These are phyloP conservation scores for Mystacides longicornis DNA, from an alignment of 2,888 invertebrate genomes.

Conservation along the genomic window DNA sequence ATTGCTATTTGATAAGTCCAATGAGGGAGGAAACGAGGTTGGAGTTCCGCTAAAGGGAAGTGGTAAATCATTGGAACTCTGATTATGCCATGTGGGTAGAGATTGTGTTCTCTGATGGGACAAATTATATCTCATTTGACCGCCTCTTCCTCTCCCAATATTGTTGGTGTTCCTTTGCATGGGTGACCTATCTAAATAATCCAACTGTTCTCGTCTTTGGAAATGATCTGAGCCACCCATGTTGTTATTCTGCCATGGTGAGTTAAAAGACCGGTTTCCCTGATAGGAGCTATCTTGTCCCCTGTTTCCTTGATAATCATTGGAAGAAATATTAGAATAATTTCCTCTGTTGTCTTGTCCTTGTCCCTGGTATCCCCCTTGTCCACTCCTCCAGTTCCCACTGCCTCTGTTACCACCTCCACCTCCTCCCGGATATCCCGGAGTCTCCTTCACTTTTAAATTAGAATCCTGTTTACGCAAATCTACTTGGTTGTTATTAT, in stretches of 20 bases:
- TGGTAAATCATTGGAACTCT: constrained; percentile 11
- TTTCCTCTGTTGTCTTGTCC: constrained; percentile 18
- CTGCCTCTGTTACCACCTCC: constrained; percentile 44
- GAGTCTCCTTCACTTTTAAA: constrained; percentile 45
- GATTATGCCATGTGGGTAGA: constrained; percentile 16
- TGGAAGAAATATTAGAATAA: constrained; percentile 25
- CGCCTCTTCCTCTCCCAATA: constrained; percentile 15
- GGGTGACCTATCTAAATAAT: constrained; percentile 19
- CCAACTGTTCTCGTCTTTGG: constrained; percentile 18
- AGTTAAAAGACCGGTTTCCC: constrained; percentile 20
- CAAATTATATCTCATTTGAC: constrained; percentile 13
- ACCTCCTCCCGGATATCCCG: constrained; percentile 57
- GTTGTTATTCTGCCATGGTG: constrained; percentile 17
- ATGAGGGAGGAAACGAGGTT: constrained; percentile 4
- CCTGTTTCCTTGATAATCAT: constrained; percentile 27
- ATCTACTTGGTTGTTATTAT: constrained; percentile 30
- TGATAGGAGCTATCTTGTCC: constrained; percentile 20
- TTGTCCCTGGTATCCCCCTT: constrained; percentile 25
- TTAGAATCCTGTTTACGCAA: constrained; percentile 32
- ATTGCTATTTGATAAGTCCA: background rate
- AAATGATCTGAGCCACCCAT: constrained; percentile 12
- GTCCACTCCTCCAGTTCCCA: constrained; percentile 32
- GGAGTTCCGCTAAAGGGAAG: constrained; percentile 6
- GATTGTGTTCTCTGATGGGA: constrained; percentile 14
- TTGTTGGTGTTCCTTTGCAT: constrained; percentile 12